These are phyloP conservation scores for Catostylus mosaicus DNA, from an alignment of 30 jellyfish, hydroid and myxozoan genomes.

Conservation along the genomic window DNA sequence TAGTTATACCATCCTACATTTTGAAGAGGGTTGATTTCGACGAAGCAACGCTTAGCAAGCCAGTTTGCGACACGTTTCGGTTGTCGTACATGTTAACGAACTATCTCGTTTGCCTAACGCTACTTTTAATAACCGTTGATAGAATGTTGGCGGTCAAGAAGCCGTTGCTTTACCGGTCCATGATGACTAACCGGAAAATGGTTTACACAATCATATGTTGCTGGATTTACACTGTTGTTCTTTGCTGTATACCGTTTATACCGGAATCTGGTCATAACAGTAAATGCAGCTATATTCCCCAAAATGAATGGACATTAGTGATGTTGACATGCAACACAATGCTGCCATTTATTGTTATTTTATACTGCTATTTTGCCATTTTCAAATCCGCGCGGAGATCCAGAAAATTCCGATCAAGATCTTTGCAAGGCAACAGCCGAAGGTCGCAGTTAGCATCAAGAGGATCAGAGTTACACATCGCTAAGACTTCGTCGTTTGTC, in stretches of 20 bases:
- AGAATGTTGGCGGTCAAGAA: conserved; percentile 74
- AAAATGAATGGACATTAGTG: conserved; percentile 71
- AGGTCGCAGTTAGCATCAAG: background rate
- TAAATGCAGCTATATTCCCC: conserved; percentile 65
- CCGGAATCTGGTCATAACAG: conserved; percentile 17
- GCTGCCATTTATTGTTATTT: conserved; percentile 66
- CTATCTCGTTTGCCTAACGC: conserved; percentile 70
- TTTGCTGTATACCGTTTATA: conserved; percentile 79
- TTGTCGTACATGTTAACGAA: conserved; percentile 81
- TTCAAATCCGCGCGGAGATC: conserved; percentile 55
- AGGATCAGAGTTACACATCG: conserved; percentile 36
- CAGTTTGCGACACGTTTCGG: conserved; percentile 78
- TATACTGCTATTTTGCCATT: conserved; percentile 47
- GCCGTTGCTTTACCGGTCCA: conserved; percentile 66
- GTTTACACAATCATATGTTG: conserved; percentile 18
- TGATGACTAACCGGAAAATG: conserved; percentile 68
- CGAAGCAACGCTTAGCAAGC: conserved; percentile 8
- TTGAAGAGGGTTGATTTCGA: conserved; percentile 32
- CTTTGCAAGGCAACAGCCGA: background rate
- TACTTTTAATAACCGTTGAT: conserved; percentile 69
- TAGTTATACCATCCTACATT: conserved; percentile 87
- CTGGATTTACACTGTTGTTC: conserved; percentile 73
- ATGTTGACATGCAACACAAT: conserved; percentile 83
- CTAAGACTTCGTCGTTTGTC: conserved; percentile 66
- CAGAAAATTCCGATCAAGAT: background rate